phyloP scores from a whole-genome alignment of 53 echinoderm and acorn worm genomes.

The Temnopleurus reevesii region DNA sequence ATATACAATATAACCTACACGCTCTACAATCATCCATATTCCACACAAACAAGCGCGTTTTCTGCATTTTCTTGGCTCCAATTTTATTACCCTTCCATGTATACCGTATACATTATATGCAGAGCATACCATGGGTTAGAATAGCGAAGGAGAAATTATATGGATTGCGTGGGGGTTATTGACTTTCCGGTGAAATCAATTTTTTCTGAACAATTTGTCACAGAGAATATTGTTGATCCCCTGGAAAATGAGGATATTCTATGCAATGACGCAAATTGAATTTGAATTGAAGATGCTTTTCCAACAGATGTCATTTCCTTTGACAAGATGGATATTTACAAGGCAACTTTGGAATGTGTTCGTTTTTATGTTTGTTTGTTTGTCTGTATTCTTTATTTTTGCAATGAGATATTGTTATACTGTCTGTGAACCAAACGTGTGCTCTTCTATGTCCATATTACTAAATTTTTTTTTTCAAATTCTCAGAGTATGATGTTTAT shows the following conservation, averaged over 20 bases:
- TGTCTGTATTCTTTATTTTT: too few relatives aligned
- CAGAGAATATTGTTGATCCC: slow-evolving; percentile 12
- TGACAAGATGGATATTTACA: too few relatives aligned
- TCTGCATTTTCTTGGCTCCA: neutral
- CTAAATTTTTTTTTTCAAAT: too few relatives aligned
- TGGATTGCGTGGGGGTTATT: slow-evolving; percentile 39
- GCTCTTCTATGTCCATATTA: too few relatives aligned
- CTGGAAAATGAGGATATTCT: slow-evolving; percentile 4
- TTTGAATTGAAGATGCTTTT: neutral
- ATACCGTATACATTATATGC: neutral
- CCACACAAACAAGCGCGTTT: slow-evolving; percentile 14
- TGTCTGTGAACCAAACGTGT: too few relatives aligned
- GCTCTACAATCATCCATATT: neutral
- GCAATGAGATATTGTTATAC: too few relatives aligned
- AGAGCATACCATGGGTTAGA: neutral
- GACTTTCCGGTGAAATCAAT: slow-evolving; percentile 30
- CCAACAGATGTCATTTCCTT: neutral
- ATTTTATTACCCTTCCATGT: neutral
- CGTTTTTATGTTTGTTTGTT: neutral
- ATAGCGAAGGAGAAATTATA: neutral
- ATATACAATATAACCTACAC: too few relatives aligned
- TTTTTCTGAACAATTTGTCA: slow-evolving; percentile 48
- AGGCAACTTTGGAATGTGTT: neutral
- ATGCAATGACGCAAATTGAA: neutral
- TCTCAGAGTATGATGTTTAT: too few relatives aligned